Conservation (phyloP, 2,113 vertebrate genomes). For the Arvicanthis niloticus region DNA sequence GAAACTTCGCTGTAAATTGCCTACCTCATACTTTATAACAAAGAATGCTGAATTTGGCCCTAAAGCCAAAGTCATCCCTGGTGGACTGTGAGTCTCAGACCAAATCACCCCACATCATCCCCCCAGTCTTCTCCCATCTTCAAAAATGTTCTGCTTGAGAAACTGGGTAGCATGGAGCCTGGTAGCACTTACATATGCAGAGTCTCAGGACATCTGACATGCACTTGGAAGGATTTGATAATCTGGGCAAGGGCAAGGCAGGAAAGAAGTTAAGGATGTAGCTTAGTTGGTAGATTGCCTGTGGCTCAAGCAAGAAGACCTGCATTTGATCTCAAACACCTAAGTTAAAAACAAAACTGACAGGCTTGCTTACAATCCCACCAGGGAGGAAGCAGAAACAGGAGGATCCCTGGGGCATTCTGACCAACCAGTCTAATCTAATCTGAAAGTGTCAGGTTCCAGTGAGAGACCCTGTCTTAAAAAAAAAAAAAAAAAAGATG, state of each 20-base stretch:
- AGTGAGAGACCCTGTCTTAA: not conserved
- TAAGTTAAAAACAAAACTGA: too few relatives aligned
- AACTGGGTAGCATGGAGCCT: not conserved
- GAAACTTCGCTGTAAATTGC: not conserved
- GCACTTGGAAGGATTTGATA: not conserved
- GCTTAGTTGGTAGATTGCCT: not conserved
- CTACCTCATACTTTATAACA: constrained; percentile 31
- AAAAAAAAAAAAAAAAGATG: not conserved
- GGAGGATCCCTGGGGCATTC: not conserved
- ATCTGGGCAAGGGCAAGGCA: not conserved
- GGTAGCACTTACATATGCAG: not conserved
- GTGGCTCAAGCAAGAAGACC: not conserved
- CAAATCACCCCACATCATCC: not conserved
- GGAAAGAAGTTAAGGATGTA: not conserved
- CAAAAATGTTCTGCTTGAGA: not conserved
- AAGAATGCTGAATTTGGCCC: not conserved
- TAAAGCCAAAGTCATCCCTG: not conserved
- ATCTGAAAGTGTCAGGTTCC: not conserved
- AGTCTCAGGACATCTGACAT: not conserved
- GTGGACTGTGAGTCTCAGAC: not conserved
- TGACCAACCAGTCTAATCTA: not conserved
- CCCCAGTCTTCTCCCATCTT: not conserved
- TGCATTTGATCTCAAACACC: not conserved
- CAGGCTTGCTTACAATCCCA: not conserved
- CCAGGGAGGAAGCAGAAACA: not conserved